Evolutionary conservation across 2,888 invertebrate species (phyloP), one percentile per base, ranked within the genome.

Genomic region (Anagyrus pseudococci): DNA sequence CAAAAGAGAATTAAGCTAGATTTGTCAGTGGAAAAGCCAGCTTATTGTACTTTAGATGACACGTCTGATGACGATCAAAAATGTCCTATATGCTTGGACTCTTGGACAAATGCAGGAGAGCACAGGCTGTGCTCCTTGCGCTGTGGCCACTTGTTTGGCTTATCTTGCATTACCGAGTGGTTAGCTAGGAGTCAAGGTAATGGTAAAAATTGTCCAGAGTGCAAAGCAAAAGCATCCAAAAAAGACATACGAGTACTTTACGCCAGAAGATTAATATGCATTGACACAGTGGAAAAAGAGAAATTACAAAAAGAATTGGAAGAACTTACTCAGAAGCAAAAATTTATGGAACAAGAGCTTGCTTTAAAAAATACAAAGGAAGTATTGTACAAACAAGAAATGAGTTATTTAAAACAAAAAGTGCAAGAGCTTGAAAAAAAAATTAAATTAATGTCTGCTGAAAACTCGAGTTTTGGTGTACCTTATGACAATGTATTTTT

Each of bases 71-170:
- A 52, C 22, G 67, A 64, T 23, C 72, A 69, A 46, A 74, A 67
- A 54, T 97, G 97, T 72, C 88, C 94, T 0, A 96, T 97, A 68
- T 97, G 97, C 76, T 84, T 95, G 67, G 96, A 96, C 58, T 82
- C 85, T 2, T 97, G 95, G 93, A 92, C 91, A 3, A 93, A 89
- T 76, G 87, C 90, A 0, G 97, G 96, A 0, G 87, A 86, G 0
- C 98, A 98, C 78, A 85, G 96, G 56, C 82, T 97, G 2, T 90
- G 91, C n/a, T 89, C 93, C 0, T 82, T 98, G 8, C 89, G 89
- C 74, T 98, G 98, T 80, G 98, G 98, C 0, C 98, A 98, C 82
- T 81, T 97, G 7, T 98, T 96, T 80, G 98, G 98, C 0, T 82
- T 87, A 0, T 84, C 85, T 19, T 97, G 97, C 76, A 89, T 95